Conservation (phyloP, 2,888 invertebrate species). For the Eupelmus urozonus region DNA sequence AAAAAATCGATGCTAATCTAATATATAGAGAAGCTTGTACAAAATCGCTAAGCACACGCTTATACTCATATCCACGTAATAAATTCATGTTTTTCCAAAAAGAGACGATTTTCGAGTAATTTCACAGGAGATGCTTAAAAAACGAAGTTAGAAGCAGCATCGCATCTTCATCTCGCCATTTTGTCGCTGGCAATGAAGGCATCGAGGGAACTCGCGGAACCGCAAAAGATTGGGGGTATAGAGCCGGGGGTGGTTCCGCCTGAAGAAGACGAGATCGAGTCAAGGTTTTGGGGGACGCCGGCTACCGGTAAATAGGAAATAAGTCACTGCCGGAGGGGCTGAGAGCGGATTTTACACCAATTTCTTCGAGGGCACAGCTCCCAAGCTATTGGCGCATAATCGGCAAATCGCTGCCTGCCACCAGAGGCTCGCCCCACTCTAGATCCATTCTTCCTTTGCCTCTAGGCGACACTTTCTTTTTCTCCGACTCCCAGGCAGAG, state of each 20-base stretch:
- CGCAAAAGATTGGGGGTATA: slow-evolving; percentile 29
- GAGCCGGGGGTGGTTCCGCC: too few relatives aligned
- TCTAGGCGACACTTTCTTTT: background rate
- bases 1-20: background rate
- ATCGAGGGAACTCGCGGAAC: background rate
- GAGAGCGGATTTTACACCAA: slow-evolving; percentile 75
- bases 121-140: too few relatives aligned
- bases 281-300: slow-evolving; percentile 54
- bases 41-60: too few relatives aligned
- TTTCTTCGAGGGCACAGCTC: slow-evolving; percentile 69
- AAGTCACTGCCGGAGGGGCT: slow-evolving; percentile 74
- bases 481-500: background rate
- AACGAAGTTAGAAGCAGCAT: background rate
- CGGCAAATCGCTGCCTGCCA: slow-evolving; percentile 71
- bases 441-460: background rate
- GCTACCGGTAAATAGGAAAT: slow-evolving; percentile 74
- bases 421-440: slow-evolving; percentile 12
- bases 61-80: too few relatives aligned
- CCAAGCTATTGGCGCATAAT: slow-evolving; percentile 75
- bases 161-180: slow-evolving; percentile 70
- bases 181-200: slow-evolving; percentile 65
- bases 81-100: too few relatives aligned
- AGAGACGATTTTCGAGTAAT: too few relatives aligned
- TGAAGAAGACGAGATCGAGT: background rate
- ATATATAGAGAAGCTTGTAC: background rate